Base-by-base conservation (phyloP, 2,797 vertebrate genomes). In the Scyliorhinus canicula region DNA sequence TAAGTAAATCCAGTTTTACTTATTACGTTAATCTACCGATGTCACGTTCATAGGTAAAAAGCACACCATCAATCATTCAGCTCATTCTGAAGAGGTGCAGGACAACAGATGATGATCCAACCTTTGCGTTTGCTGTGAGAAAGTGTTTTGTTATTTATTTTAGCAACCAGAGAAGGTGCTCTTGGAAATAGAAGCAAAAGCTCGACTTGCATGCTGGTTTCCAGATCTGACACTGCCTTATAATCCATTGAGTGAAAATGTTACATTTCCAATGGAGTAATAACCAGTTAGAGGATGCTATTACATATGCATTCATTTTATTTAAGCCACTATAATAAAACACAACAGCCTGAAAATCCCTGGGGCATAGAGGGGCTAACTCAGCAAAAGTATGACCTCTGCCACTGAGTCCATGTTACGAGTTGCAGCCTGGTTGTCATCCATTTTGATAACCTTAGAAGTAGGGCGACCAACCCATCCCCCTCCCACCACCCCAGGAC, bases 1-100 rank as follows among this genome's bases (percentile, higher is more conserved):
- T 94, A 74, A 94, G 40, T 74, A n/a, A 69, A 74, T 74, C 93
- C 71, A 55, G 28, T 74, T 94, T 74, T 94, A 60, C 44, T 82
- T 82, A 74, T 74, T n/a, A 52, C 19, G 47, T 74, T 50, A 71
- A 94, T 74, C 44, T 24, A 52, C 44, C 47, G 74, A 52, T 50
- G 31, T 44, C 44, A 74, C 5, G 16, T 74, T 94, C 28, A 74
- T 21, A 65, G 21, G 14, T 65, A 71, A 31, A 31, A 44, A 35
- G 5, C 93, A 74, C 47, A 47, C 26, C 14, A 93, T 67, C 57
- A 35, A 69, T 65, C 91, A 67, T 93, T 11, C 93, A 94, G 47
- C 21, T 65, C 24, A 9, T 26, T 44, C 24, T 65, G 85, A 8
- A 4, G 3, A 44, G n/a, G n/a, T 65, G 44, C 11, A 47, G 79